A percentile compares a stretch with the other conserved stretches of the same genome.
phyloP scores from a whole-genome alignment of 2,113 vertebrate species.

The Tautogolabrus adspersus region DNA sequence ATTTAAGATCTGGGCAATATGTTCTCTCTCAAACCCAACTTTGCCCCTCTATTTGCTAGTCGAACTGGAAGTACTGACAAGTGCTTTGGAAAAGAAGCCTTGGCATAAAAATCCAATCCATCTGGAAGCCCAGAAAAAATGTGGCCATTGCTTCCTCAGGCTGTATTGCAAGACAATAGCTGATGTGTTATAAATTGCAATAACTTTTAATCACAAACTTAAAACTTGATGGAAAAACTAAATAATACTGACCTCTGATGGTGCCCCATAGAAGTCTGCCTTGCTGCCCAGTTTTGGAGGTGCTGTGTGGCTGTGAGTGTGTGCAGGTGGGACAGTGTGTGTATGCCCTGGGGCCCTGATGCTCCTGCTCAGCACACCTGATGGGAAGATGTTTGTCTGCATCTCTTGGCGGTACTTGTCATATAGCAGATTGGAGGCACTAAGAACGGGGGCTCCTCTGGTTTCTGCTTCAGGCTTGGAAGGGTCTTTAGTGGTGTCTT shows the following conservation, averaged over 20 bases:
- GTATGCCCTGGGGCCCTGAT: conserved; percentile 86
- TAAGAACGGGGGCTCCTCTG: conserved; percentile 79
- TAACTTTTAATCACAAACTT: neutral
- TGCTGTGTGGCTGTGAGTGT: conserved; percentile 88
- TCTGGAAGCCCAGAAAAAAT: neutral
- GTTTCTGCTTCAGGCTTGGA: conserved; percentile 70
- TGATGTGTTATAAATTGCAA: neutral
- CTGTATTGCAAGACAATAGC: neutral
- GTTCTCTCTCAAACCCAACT: neutral
- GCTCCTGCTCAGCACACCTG: conserved; percentile 87
- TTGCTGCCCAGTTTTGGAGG: conserved; percentile 86
- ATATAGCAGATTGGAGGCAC: conserved; percentile 85
- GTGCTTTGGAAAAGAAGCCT: no score
- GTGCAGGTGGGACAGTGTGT: no score
- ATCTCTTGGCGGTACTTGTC: conserved; percentile 93
- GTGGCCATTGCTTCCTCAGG: neutral
- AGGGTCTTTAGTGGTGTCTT: conserved; percentile 76
- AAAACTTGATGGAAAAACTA: neutral
- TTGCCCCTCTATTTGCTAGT: neutral
- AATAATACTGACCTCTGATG: conserved; percentile 67
- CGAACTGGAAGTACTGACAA: neutral
- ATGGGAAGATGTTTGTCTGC: conserved; percentile 87
- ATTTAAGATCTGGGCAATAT: neutral
- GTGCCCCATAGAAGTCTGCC: conserved; percentile 81
- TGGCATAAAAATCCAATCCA: no score